Base-by-base conservation (phyloP, 2,113 vertebrate species). In the Chascanopsetta lugubris region DNA sequence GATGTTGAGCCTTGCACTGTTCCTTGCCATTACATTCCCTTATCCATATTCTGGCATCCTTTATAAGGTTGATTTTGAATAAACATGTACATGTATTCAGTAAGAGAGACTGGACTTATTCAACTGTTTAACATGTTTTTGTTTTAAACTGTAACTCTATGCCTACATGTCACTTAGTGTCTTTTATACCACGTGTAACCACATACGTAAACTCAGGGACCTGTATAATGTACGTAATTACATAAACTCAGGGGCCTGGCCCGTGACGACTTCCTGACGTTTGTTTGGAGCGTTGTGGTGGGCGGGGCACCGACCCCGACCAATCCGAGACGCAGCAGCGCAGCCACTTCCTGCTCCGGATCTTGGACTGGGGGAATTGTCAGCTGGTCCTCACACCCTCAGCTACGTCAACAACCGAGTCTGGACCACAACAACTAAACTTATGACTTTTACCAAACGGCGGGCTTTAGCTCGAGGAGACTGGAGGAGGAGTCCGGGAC, bases 331-430 rank as follows among this genome's bases (percentile, higher is more conserved):
- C 42, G 36, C 12, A 1, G 0, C 8, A 0, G 36, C 36, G 57
- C 24, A 77, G 45, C 38, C 24, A 81, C 69, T 85, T 88, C 77
- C 77, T 69, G 79, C 49, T 74, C 13, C 21, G 18, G 13, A 25
- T 36, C 47, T 3, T 18, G 12, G 50, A 32, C 9, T 11, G 34
- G 2, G 50, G 34, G 2, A 53, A 62, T 68, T 56, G 34, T 88
- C 87, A 88, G 89, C 87, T 89, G 88, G 82, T 80, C 4, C 21
- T 10, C 21, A 29, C 29, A 59, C 29, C 70, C 32, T 6, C 13
- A 55, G 24, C 46, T 69, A 71, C 71, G 76, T 85, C 70, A 83
- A 84, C 63, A 82, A 30, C 49, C 17, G n/a, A 2, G 29, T 46
- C 11, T 47, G 68, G 22, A 60, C 45, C 42, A 47, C 50, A 79